A percentile compares a stretch with the other conserved stretches of the same genome.
Evolutionary conservation across 1,140 invertebrate species (phyloP).

Genomic region (Drosophila teissieri): DNA sequence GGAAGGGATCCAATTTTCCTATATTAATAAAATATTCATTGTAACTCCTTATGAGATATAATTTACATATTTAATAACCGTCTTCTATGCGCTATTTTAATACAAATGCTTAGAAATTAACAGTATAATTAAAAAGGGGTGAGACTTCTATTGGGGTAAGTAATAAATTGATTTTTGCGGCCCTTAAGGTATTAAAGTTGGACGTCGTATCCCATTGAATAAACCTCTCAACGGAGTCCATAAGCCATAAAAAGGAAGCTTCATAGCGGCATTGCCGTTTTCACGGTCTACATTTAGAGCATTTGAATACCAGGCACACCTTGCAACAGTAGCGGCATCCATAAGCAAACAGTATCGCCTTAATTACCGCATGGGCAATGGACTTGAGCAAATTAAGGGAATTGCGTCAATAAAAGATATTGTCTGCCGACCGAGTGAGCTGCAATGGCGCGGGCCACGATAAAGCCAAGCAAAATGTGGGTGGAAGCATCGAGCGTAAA

Average conservation of each 20-base stretch:
- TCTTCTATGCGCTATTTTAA: too few species aligned
- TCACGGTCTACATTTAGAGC: conserved; percentile 32
- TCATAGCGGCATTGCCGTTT: background rate
- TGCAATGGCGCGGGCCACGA: conserved; percentile 14
- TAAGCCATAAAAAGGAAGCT: background rate
- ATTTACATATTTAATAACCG: too few species aligned
- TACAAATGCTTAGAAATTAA: too few species aligned
- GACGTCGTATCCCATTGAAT: too few species aligned
- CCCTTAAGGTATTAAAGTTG: too few species aligned
- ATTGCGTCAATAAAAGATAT: conserved; percentile 53
- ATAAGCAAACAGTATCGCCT: conserved; percentile 34
- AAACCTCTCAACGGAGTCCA: background rate
- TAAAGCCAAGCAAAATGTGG: conserved; percentile 32
- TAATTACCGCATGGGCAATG: conserved; percentile 50
- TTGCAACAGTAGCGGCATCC: conserved; percentile 9
- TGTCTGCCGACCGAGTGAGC: conserved; percentile 18
- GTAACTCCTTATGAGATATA: too few species aligned
- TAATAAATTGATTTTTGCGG: too few species aligned
- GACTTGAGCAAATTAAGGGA: conserved; percentile 48
- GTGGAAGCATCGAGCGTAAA: conserved; percentile 34
- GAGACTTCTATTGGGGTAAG: too few species aligned
- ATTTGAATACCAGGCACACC: conserved; percentile 25
- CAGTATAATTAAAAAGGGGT: too few species aligned
- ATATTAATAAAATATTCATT: too few species aligned
- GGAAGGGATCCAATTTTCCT: too few species aligned